These are phyloP conservation scores for Lepeophtheirus nordmannii DNA, from an alignment of 2,888 invertebrate species.

Conservation along the genomic window DNA sequence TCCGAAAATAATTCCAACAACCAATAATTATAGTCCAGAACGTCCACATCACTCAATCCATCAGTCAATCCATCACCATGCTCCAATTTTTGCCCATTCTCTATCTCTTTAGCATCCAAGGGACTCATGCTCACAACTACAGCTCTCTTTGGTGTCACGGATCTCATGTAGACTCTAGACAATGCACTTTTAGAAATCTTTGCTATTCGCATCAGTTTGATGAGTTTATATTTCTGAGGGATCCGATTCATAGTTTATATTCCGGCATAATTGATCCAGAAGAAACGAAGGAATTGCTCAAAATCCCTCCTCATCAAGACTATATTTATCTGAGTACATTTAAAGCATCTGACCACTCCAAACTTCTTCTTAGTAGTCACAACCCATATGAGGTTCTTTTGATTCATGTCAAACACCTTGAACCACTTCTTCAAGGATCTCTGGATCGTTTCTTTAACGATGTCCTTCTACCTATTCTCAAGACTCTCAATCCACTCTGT, in stretches of 20 bases:
- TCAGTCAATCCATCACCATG: background rate
- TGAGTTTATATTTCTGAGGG: constrained; percentile 10
- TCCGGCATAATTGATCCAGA: constrained; percentile 18
- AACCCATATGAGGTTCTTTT: background rate
- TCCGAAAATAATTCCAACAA: constrained; percentile 22
- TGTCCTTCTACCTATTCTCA: background rate
- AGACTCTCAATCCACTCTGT: background rate
- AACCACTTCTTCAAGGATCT: no score
- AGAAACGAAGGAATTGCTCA: constrained; percentile 8
- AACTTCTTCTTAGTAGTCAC: no score
- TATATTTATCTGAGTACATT: background rate
- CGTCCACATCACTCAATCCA: no score
- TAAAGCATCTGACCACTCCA: background rate
- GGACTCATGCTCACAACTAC: background rate
- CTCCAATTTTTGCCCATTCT: background rate
- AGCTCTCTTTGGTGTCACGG: constrained; percentile 18
- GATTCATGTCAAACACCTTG: background rate
- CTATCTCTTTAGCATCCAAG: background rate
- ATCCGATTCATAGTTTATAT: background rate
- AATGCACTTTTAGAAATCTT: constrained; percentile 13
- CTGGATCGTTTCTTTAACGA: background rate
- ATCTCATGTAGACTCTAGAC: constrained; percentile 11
- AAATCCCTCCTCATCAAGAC: background rate
- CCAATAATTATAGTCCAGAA: background rate
- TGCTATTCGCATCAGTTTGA: constrained; percentile 12